Evolutionary conservation across 1,140 invertebrate genomes (phyloP).

Genomic region (Akabosia matsudoensis): DNA sequence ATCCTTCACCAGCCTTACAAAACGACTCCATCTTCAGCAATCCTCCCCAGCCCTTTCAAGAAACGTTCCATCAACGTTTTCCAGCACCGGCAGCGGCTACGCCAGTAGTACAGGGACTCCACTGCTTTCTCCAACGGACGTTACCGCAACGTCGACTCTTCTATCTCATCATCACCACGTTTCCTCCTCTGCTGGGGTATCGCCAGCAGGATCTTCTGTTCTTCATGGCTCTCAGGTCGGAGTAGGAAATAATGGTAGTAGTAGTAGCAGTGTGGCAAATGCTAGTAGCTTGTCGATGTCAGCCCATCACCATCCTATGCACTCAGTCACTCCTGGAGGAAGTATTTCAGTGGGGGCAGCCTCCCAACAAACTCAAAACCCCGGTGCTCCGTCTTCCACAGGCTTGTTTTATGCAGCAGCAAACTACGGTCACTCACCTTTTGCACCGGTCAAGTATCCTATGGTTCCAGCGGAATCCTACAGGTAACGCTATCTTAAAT

Average conservation of each 20-base stretch:
- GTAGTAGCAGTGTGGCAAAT: not conserved
- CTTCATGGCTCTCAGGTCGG: not conserved
- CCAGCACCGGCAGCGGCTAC: not conserved
- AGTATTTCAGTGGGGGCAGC: not conserved
- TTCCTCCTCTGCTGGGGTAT: not conserved
- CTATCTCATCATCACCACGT: not conserved
- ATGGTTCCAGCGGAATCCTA: slow-evolving; percentile 46
- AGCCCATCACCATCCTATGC: slow-evolving; percentile 23
- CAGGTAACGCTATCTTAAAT: slow-evolving; percentile 28
- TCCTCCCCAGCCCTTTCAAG: slow-evolving; percentile 15
- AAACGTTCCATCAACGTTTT: slow-evolving; percentile 1
- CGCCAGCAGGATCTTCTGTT: slow-evolving; percentile 5
- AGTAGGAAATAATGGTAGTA: not conserved
- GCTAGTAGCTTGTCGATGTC: slow-evolving; percentile 3
- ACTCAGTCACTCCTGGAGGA: slow-evolving; percentile 7
- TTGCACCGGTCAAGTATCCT: slow-evolving; percentile 43
- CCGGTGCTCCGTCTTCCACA: slow-evolving; percentile 23
- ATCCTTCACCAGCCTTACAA: slow-evolving; percentile 46
- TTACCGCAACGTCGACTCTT: not conserved
- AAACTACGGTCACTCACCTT: slow-evolving; percentile 41
- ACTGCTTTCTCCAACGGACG: slow-evolving; percentile 10
- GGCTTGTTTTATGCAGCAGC: slow-evolving; percentile 36
- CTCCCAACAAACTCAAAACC: not conserved
- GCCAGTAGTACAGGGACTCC: slow-evolving; percentile 3
- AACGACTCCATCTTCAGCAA: slow-evolving; percentile 28